Evolutionary conservation across 2,888 invertebrate species (phyloP), one percentile per base, ranked within the genome.

Genomic region (Cephus pygmeus): DNA sequence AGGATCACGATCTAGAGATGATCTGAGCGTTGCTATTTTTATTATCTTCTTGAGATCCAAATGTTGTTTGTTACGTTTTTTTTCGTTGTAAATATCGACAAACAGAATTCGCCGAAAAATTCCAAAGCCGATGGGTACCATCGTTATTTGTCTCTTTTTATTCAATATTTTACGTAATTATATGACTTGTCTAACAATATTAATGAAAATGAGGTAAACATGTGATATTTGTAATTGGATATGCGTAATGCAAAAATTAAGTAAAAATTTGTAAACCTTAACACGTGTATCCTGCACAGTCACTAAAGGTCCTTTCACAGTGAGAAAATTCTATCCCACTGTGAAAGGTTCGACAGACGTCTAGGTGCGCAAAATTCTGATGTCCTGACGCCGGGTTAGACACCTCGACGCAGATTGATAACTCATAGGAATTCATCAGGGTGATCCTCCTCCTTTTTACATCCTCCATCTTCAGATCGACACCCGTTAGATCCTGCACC

Each of bases 1-100:
- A 87, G 85, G 85, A 89, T 88, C 88, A 83, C 83, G 82, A 87
- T 87, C 88, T 80, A 83, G 86, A 88, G 88, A 88, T 85, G 87
- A 88, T 89, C 88, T 87, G 87, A 86, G 85, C 84, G 85, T 83
- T 78, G 82, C 78, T 80, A 76, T 71, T 71, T 71, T 33, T 71
- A 33, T 69, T 69, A 71, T 71, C 71, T 71, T 71, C 71, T 34
- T 12, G 34, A 71, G 71, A 33, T 34, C 34, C 71, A 30, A 71
- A 33, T 15, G 71, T 34, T 56, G 56, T 56, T 9, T 23, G 56
- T 56, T 56, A 56, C 56, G 23, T 56, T 56, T 56, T 23, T 23
- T 56, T 56, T 23, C 23, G 56, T 56, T 56, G 56, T 56, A 56
- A 56, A 56, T 23, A 56, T 23, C 23, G 56, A 56, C 2, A 23